These are phyloP conservation scores for Porites cylindrica DNA, from an alignment of 92 coral and sea anemone genomes.

Conservation along the genomic window DNA sequence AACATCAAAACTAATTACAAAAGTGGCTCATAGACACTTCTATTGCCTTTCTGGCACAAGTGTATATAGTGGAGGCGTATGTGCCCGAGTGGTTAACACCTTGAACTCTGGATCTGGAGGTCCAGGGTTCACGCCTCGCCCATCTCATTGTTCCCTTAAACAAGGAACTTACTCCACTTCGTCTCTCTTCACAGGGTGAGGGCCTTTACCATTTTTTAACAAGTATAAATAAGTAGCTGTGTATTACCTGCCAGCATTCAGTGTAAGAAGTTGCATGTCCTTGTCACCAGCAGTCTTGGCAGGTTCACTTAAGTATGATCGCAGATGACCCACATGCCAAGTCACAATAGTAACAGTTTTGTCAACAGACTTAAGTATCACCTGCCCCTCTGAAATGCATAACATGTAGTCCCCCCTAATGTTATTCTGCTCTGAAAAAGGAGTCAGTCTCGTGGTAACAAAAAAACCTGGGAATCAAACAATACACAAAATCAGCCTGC, in stretches of 20 bases:
- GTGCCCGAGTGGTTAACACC: no score
- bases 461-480: constrained; percentile 54
- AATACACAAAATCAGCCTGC: neutral
- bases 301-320: constrained; percentile 81
- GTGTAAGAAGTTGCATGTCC: constrained; percentile 74
- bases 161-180: no score
- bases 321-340: constrained; percentile 80
- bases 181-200: no score
- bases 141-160: no score
- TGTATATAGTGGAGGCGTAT: no score
- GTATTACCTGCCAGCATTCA: constrained; percentile 76
- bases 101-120: no score
- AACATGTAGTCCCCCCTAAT: constrained; percentile 77
- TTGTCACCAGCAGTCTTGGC: constrained; percentile 60
- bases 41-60: no score
- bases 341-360: constrained; percentile 53
- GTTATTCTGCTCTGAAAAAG: constrained; percentile 78
- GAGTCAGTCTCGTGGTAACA: constrained; percentile 83
- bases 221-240: neutral
- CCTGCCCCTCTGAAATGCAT: constrained; percentile 65
- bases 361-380: constrained; percentile 59
- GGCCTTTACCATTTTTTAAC: no score
- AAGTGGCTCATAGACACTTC: no score
- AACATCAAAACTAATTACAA: no score
- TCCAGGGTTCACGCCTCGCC: no score